phyloP scores from a whole-genome alignment of 2,797 vertebrate species.

The Molossus alvarezi region DNA sequence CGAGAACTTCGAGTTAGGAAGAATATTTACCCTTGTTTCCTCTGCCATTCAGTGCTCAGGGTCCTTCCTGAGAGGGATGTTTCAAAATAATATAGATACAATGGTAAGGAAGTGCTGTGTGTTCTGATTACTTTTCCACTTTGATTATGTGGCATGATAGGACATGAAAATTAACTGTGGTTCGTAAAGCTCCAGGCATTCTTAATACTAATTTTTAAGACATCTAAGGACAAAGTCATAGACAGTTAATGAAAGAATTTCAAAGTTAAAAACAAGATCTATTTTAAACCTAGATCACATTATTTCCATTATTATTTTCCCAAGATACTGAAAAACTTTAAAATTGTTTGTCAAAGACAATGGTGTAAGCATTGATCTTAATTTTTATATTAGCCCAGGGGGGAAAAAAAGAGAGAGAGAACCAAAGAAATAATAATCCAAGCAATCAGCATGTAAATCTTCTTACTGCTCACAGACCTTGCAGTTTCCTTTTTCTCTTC shows the following conservation, averaged over 20 bases:
- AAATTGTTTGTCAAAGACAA: neutral
- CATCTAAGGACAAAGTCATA: neutral
- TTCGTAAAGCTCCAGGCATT: neutral
- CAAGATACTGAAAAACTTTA: neutral
- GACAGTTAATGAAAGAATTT: neutral
- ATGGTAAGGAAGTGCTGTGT: neutral
- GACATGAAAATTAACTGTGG: slow-evolving; percentile 3
- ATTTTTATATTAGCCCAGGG: neutral
- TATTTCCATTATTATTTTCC: slow-evolving; percentile 11
- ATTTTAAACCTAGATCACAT: neutral
- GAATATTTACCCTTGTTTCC: neutral
- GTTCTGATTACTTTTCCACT: neutral
- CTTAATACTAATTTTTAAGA: neutral
- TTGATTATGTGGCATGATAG: neutral
- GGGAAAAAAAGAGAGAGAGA: neutral
- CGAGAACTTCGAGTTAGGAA: neutral
- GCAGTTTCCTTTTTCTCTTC: neutral
- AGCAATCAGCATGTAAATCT: neutral
- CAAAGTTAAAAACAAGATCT: neutral
- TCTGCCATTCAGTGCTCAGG: neutral
- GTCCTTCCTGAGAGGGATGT: neutral
- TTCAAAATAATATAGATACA: neutral
- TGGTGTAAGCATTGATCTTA: neutral
- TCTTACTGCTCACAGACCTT: neutral
- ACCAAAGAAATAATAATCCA: neutral